These are phyloP conservation scores for Piaya cayana DNA, from an alignment of 2,113 vertebrate species.

Conservation along the genomic window DNA sequence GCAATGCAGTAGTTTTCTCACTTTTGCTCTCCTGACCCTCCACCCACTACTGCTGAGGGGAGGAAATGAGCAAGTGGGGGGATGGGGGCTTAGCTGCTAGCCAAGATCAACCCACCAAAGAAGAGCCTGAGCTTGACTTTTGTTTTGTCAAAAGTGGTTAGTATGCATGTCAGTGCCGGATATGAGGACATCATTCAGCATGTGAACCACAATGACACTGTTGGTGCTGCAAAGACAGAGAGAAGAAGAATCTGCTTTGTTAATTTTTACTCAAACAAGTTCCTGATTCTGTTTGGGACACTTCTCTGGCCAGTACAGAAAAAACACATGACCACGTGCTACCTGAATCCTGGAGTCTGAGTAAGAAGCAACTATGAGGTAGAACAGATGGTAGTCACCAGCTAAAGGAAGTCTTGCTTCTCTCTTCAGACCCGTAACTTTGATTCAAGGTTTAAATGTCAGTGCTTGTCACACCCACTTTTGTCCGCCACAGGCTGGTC, in stretches of 20 bases:
- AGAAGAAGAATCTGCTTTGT: not conserved
- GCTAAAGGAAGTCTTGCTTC: not conserved
- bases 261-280: not conserved
- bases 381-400: not conserved
- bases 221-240: not conserved
- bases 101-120: not conserved
- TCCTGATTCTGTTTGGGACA: not conserved
- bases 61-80: rapidly evolving
- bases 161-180: not conserved
- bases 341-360: not conserved
- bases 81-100: not conserved
- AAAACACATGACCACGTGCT: not conserved
- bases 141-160: not conserved
- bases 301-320: not conserved
- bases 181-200: not conserved
- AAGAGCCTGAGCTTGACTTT: not conserved
- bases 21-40: not conserved
- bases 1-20: not conserved
- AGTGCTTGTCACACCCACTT: not conserved
- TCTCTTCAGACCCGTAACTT: slow-evolving; percentile 3
- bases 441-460: slow-evolving; percentile 32
- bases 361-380: not conserved
- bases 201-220: not conserved
- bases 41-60: not conserved
- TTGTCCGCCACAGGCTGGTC: not conserved